phyloP scores from a whole-genome alignment of 2,113 vertebrate genomes.

The Pantherophis guttatus region DNA sequence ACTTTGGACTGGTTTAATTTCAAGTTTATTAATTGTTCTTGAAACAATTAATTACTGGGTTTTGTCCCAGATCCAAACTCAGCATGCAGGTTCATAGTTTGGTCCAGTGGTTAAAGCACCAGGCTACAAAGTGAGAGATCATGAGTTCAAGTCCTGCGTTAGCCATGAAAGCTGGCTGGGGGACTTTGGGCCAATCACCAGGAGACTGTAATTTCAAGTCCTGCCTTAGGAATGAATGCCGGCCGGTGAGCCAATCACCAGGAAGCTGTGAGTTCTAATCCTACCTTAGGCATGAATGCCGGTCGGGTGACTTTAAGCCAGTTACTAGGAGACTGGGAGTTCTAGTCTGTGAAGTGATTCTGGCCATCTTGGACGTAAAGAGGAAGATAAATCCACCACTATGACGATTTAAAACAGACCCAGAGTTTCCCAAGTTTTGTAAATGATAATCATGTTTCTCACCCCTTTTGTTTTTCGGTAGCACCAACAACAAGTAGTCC shows the following conservation, averaged over 20 bases:
- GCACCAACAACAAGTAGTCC: slow-evolving; percentile 80
- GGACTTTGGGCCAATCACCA: background rate
- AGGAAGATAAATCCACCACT: background rate
- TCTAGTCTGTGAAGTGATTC: background rate
- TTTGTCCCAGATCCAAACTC: no score
- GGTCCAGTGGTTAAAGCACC: no score
- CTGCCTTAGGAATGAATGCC: no score
- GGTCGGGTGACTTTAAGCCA: background rate
- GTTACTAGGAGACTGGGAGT: background rate
- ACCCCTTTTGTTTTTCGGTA: slow-evolving; percentile 33
- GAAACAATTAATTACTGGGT: no score
- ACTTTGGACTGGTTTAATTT: no score
- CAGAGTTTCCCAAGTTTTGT: background rate
- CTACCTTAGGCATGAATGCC: background rate
- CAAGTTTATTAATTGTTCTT: no score
- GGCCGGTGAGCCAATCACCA: background rate
- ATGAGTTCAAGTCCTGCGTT: background rate
- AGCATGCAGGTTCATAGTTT: no score
- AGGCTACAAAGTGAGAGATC: background rate
- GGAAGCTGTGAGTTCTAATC: background rate
- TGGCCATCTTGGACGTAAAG: background rate
- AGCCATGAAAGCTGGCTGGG: background rate
- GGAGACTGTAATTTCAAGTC: background rate
- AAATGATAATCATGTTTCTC: background rate
- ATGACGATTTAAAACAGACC: background rate